Conservation (phyloP, 2,888 invertebrate genomes). For the Protonemura montana region DNA sequence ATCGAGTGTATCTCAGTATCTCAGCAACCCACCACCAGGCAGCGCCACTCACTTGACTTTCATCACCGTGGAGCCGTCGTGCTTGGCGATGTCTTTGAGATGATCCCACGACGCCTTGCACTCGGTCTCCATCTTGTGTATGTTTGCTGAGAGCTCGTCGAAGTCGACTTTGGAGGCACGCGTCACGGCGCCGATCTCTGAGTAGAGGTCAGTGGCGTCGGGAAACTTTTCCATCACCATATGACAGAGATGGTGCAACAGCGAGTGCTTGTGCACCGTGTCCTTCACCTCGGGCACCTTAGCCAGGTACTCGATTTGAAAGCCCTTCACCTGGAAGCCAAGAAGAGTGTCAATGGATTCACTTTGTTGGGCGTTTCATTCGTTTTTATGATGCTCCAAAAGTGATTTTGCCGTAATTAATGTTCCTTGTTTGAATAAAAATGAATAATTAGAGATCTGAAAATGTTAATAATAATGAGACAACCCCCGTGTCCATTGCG, state of each 20-base stretch:
- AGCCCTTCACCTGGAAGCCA: slow-evolving; percentile 80
- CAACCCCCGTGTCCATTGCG: too few relatives aligned
- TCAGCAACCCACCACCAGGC: too few relatives aligned
- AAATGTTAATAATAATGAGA: too few relatives aligned
- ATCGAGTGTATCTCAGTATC: too few relatives aligned
- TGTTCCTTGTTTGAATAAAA: too few relatives aligned
- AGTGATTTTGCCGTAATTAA: too few relatives aligned
- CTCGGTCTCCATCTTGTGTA: slow-evolving; percentile 89
- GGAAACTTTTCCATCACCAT: slow-evolving; percentile 97
- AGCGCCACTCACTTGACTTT: slow-evolving; percentile 76
- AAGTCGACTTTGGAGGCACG: slow-evolving; percentile 95
- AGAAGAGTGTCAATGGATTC: too few relatives aligned
- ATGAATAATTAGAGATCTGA: too few relatives aligned
- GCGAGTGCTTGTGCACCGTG: slow-evolving; percentile 97
- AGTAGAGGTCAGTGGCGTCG: slow-evolving; percentile 95
- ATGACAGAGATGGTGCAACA: slow-evolving; percentile 95
- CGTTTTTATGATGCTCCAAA: too few relatives aligned
- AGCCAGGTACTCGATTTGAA: slow-evolving; percentile 95
- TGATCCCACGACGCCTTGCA: slow-evolving; percentile 98
- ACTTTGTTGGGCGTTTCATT: too few relatives aligned
- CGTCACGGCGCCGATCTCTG: slow-evolving; percentile 92
- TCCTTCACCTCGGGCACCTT: slow-evolving; percentile 99
- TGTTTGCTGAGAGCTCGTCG: slow-evolving; percentile 85
- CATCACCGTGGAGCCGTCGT: slow-evolving; percentile 83
- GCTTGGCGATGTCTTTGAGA: slow-evolving; percentile 92